These are phyloP conservation scores for Lates japonicus DNA, from an alignment of 2,797 vertebrate genomes.

Conservation along the genomic window DNA sequence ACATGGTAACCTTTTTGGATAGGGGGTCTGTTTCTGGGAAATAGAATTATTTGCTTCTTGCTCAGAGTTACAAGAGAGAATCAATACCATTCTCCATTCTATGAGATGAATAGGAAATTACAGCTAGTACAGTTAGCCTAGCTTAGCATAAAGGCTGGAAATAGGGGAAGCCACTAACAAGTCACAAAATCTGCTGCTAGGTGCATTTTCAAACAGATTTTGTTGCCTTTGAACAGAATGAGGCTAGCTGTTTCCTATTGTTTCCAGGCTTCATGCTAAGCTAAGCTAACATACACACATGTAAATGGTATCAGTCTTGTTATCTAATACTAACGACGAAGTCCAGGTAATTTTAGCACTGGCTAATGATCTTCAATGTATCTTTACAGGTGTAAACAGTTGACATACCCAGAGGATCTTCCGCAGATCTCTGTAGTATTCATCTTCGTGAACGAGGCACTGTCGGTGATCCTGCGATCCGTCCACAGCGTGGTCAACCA, in stretches of 20 bases:
- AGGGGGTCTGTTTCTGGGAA: not conserved
- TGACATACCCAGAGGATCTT: slow-evolving; percentile 90
- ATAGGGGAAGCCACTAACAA: not conserved
- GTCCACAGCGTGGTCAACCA: too few relatives aligned
- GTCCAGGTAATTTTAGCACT: not conserved
- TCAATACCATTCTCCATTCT: not conserved
- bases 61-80: not conserved
- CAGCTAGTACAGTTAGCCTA: not conserved
- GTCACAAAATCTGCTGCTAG: not conserved
- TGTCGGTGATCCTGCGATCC: slow-evolving; percentile 97
- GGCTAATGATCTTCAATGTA: not conserved
- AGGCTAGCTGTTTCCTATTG: not conserved
- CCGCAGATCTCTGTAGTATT: slow-evolving; percentile 98
- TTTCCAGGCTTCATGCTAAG: not conserved
- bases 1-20: not conserved
- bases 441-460: slow-evolving; percentile 97
- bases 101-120: not conserved
- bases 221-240: not conserved
- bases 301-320: not conserved
- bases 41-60: not conserved
- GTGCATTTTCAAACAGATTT: not conserved
- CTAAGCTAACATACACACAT: not conserved
- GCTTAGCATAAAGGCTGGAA: not conserved
- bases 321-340: not conserved
- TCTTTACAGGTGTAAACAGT: slow-evolving; percentile 90